Evolutionary conservation across 1,140 invertebrate species (phyloP).

Genomic region (Caenorhabditis inopinata): DNA sequence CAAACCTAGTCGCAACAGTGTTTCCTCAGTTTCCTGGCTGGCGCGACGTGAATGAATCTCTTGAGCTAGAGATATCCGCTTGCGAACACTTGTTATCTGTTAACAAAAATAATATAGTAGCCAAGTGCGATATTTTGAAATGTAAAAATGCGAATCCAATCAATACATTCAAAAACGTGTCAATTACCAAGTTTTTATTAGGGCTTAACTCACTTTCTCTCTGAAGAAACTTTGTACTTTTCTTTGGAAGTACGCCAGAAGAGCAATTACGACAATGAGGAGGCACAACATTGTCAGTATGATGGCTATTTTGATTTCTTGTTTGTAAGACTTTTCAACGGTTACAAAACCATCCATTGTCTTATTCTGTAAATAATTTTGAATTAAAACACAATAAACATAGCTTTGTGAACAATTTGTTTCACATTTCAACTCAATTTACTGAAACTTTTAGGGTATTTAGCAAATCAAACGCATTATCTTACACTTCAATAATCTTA

Average conservation of each 20-base stretch:
- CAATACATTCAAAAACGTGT: too few species aligned
- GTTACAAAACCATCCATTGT: not conserved
- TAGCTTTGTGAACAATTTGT: too few species aligned
- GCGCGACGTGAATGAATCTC: not conserved
- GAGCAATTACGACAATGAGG: not conserved
- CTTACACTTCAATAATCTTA: too few species aligned
- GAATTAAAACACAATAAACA: too few species aligned
- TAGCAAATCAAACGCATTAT: too few species aligned
- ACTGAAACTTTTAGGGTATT: too few species aligned
- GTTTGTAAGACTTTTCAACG: not conserved
- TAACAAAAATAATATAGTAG: not conserved
- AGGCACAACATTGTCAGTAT: not conserved
- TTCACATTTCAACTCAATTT: too few species aligned
- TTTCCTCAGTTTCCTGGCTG: constrained; percentile 33
- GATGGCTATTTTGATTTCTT: not conserved
- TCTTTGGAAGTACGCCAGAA: not conserved
- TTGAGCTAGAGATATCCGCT: not conserved
- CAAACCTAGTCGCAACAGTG: constrained; percentile 13
- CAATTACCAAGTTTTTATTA: too few species aligned
- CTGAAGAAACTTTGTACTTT: not conserved
- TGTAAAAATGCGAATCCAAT: too few species aligned
- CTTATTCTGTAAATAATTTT: constrained; percentile 4
- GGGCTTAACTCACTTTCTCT: not conserved
- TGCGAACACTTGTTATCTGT: not conserved
- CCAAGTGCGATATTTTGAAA: too few species aligned